A percentile compares a stretch with the other conserved stretches of the same genome.
phyloP scores from a whole-genome alignment of 2,797 vertebrate species.

The Micropoecilia bifurca region DNA sequence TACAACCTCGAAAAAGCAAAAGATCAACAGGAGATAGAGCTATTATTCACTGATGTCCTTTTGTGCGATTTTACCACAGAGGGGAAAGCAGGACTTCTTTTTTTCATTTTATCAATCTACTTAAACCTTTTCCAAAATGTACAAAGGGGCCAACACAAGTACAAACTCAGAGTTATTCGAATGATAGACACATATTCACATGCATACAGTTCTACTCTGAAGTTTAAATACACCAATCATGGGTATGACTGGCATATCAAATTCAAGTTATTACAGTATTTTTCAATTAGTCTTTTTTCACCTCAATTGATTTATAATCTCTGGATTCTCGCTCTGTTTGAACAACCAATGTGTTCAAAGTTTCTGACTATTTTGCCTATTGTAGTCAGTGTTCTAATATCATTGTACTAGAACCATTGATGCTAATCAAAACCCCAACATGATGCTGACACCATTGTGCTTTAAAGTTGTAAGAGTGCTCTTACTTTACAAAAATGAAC shows the following conservation, averaged over 20 bases:
- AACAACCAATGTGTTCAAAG: neutral
- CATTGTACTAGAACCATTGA: too few relatives aligned
- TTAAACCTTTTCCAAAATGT: neutral
- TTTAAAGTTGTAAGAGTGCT: neutral
- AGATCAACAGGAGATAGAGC: constrained; percentile 37
- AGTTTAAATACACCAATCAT: neutral
- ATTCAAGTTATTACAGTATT: neutral
- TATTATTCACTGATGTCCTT: constrained; percentile 56
- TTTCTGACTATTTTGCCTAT: neutral
- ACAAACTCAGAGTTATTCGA: neutral
- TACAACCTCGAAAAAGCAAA: constrained; percentile 34
- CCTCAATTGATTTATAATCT: neutral
- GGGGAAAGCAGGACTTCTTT: constrained; percentile 4
- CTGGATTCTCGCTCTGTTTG: neutral
- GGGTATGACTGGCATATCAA: neutral
- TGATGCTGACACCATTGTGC: neutral
- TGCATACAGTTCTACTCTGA: neutral
- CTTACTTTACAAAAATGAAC: neutral
- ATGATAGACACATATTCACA: too few relatives aligned
- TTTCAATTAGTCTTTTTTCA: neutral
- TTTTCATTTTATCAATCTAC: neutral
- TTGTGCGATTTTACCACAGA: constrained; percentile 35
- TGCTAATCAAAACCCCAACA: neutral
- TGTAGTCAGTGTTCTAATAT: neutral
- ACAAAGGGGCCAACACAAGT: neutral